phyloP scores from a whole-genome alignment of 2,888 invertebrate species.

The Dimorphilus gyrociliatus region DNA sequence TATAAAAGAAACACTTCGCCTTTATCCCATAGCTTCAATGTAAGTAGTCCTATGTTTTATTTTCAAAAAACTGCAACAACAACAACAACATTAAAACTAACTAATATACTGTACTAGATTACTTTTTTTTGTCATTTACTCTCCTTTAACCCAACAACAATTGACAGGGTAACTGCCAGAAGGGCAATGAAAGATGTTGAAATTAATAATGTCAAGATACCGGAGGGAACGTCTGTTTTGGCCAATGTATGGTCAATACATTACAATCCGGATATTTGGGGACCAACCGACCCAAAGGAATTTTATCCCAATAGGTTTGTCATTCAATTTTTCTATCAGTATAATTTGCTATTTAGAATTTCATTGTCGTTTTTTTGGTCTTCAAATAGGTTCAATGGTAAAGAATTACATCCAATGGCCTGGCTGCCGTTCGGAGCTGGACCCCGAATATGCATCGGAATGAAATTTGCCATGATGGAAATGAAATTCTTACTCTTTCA shows the following conservation, averaged over 20 bases:
- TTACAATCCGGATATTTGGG: slow-evolving; percentile 20
- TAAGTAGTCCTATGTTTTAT: slow-evolving; percentile 1
- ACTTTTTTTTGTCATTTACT: too few relatives aligned
- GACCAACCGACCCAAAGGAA: slow-evolving; percentile 15
- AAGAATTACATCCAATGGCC: slow-evolving; percentile 22
- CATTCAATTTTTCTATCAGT: not conserved
- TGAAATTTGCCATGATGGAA: slow-evolving; percentile 25
- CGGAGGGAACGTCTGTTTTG: slow-evolving; percentile 21
- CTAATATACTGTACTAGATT: too few relatives aligned
- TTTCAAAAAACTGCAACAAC: too few relatives aligned
- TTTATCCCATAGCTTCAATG: slow-evolving; percentile 3
- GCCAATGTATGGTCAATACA: slow-evolving; percentile 29
- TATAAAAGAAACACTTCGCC: slow-evolving; percentile 3
- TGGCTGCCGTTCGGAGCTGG: slow-evolving; percentile 31
- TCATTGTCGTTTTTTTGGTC: too few relatives aligned
- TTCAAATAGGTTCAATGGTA: too few relatives aligned
- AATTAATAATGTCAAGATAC: slow-evolving; percentile 17
- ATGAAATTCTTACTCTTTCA: slow-evolving; percentile 25
- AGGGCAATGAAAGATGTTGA: slow-evolving; percentile 17
- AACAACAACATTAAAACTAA: too few relatives aligned
- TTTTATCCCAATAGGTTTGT: slow-evolving; percentile 25
- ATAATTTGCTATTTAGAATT: not conserved
- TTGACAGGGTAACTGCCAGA: too few relatives aligned
- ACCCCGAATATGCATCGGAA: slow-evolving; percentile 24
- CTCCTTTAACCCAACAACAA: too few relatives aligned